phyloP scores from a whole-genome alignment of 2,888 invertebrate genomes.

The Troides helena region DNA sequence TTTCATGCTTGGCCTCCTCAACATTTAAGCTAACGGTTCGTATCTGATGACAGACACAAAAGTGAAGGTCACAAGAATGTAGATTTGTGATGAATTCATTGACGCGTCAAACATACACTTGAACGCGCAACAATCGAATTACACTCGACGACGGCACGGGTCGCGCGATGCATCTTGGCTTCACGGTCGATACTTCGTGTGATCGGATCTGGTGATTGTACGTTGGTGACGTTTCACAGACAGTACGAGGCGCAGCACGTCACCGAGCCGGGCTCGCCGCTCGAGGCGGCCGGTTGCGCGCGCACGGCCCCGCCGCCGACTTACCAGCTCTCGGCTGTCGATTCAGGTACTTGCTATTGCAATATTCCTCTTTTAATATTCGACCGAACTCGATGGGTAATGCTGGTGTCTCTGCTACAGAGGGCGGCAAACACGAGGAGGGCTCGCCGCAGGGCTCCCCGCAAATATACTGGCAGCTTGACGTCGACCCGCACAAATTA shows the following conservation, averaged over 20 bases:
- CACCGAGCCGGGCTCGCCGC: conserved; percentile 71
- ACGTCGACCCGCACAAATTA: conserved; percentile 83
- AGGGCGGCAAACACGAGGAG: conserved; percentile 33
- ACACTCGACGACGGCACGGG: background rate
- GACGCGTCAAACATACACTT: no score
- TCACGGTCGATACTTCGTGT: no score
- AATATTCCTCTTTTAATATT: no score
- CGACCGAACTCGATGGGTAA: background rate
- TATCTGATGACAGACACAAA: no score
- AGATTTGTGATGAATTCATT: no score
- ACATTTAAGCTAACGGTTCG: no score
- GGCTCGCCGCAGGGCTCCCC: conserved; percentile 63
- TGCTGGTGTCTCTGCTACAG: conserved; percentile 12
- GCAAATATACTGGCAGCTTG: conserved; percentile 82
- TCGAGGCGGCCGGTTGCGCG: conserved; percentile 45
- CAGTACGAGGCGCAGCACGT: conserved; percentile 54
- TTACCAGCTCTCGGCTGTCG: conserved; percentile 80
- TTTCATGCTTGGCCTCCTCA: no score
- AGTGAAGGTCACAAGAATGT: no score
- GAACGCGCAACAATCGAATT: background rate
- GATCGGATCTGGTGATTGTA: no score
- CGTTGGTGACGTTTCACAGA: conserved; percentile 31
- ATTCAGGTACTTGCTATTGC: conserved; percentile 35
- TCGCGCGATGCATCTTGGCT: no score
- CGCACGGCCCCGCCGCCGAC: conserved; percentile 58